Evolutionary conservation across 2,797 vertebrate species (phyloP), one percentile per base, ranked within the genome.

Genomic region (Falco concolor): DNA sequence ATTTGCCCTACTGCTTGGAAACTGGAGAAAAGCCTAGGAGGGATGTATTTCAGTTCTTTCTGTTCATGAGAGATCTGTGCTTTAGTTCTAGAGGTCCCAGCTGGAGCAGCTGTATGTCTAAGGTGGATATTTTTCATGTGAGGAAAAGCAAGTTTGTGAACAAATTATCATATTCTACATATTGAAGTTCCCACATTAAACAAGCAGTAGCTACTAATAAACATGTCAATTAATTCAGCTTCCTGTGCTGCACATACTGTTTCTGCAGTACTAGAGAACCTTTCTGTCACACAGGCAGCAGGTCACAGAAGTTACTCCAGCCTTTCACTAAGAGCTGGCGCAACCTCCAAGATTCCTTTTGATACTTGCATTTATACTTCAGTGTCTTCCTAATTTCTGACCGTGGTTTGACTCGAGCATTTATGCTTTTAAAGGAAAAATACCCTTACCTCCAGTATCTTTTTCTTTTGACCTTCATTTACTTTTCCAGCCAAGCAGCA

Each of bases 401-500:
- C 16, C 54, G 22, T 38, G 45, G 32, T 42, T 82, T 68, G 42
- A 75, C 2, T 2, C 47, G 28, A 10, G 20, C 45, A 5, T 72
- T 84, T n/a, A 47, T 5, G 13, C n/a, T 64, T 83, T 59, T n/a
- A 79, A 24, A 10, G 34, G 21, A 67, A 77, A 87, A 76, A 88
- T 32, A 59, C 13, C 38, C 96, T 98, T 98, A 99, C 99, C 99
- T 99, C 99, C 93, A 99, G 94, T 97, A 99, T 99, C 97, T 99
- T 99, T 97, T 99, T 99, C 98, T 99, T 99, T 96, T 99, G 99
- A 77, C 98, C 99, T 97, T 99, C 99, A 61, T 99, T 99, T 92
- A 99, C 99, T 98, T 99, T 99, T 83, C 99, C 99, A 85, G 99
- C 99, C 96, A 99, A 97, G 97, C 99, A 99, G 98, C 99, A 99